These are phyloP conservation scores for Apamea epomidion DNA, from an alignment of 2,888 invertebrate species.

Conservation along the genomic window DNA sequence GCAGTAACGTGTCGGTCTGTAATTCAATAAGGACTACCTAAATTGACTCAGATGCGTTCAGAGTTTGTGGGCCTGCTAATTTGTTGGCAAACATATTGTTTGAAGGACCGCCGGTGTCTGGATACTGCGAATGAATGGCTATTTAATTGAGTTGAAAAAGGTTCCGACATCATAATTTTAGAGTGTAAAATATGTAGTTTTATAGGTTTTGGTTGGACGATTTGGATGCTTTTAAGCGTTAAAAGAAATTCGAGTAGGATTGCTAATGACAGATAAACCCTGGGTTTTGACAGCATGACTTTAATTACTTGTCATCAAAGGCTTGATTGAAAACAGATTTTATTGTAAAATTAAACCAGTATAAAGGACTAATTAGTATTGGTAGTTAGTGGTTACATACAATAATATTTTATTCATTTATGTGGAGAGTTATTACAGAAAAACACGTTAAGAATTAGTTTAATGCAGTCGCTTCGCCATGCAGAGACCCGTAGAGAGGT, in stretches of 20 bases:
- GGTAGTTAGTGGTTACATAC: not conserved
- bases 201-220: conserved; percentile 13
- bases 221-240: not conserved
- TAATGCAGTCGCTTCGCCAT: not conserved
- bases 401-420: not conserved
- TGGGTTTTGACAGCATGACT: not conserved
- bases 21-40: conserved; percentile 89
- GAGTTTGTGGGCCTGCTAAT: conserved; percentile 85
- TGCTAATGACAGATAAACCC: not conserved
- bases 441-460: not conserved
- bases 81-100: conserved; percentile 88
- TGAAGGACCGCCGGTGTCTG: conserved; percentile 71
- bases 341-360: not conserved
- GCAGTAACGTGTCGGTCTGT: conserved; percentile 86
- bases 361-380: not conserved
- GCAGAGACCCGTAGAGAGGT: not conserved
- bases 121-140: conserved; percentile 63
- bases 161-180: conserved; percentile 52
- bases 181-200: conserved; percentile 32
- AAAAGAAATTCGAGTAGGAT: not conserved
- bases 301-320: not conserved
- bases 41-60: conserved; percentile 87
- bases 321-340: not conserved
- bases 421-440: not conserved
- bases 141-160: conserved; percentile 64